These are phyloP conservation scores for Galago senegalensis DNA, from an alignment of 2,797 vertebrate genomes.

Conservation along the genomic window DNA sequence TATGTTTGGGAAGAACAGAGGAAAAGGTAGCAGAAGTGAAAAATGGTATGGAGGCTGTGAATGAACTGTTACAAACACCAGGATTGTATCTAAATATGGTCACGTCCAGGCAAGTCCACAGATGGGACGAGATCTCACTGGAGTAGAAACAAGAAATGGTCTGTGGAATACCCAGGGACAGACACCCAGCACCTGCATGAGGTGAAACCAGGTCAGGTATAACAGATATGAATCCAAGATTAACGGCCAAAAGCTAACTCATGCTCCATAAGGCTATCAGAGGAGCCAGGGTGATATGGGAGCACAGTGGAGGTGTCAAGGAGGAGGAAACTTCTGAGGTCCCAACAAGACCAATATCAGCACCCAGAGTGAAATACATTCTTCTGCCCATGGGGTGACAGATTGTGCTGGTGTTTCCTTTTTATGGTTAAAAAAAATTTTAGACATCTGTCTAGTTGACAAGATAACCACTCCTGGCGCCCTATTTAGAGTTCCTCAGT, in stretches of 20 bases:
- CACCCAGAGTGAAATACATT: background rate
- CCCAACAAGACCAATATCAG: background rate
- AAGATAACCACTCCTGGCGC: background rate
- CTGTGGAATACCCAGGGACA: background rate
- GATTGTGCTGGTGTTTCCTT: background rate
- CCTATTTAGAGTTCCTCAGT: background rate
- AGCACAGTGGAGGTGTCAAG: background rate
- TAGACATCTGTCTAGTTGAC: background rate
- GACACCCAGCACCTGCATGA: background rate
- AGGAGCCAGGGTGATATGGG: background rate
- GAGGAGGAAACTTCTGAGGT: background rate
- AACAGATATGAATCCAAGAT: background rate
- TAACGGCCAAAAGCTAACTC: background rate
- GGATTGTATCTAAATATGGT: background rate
- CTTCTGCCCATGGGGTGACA: background rate
- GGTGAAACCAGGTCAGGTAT: background rate
- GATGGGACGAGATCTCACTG: background rate
- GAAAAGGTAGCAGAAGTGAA: background rate
- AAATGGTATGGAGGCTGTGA: background rate
- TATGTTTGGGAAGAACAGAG: background rate
- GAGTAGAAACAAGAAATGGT: background rate
- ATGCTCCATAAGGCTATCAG: fast-evolving
- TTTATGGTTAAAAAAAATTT: background rate
- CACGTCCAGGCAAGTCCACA: background rate
- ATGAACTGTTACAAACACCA: background rate